Conservation (phyloP, 2,113 vertebrate genomes). For the Corythoichthys intestinalis region DNA sequence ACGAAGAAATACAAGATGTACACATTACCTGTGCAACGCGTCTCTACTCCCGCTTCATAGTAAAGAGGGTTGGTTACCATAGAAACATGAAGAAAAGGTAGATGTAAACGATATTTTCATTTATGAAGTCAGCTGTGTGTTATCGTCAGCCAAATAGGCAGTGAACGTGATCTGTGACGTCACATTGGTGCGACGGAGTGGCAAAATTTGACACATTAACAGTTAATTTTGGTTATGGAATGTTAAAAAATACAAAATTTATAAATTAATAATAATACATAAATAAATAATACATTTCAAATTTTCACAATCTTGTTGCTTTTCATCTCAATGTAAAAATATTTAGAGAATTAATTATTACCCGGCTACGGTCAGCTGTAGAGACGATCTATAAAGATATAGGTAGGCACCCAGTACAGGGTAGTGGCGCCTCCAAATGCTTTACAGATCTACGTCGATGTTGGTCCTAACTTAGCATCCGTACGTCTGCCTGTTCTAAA, state of each 20-base stretch:
- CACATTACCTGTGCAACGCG: not conserved
- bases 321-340: not conserved
- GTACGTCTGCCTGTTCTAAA: not conserved
- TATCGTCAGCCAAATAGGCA: not conserved
- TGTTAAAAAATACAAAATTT: not conserved
- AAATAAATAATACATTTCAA: too few species aligned
- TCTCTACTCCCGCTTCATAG: constrained; percentile 27
- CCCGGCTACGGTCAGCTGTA: constrained; percentile 11
- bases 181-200: constrained; percentile 31
- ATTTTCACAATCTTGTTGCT: not conserved
- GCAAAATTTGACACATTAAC: not conserved
- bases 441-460: not conserved
- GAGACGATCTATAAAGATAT: constrained; percentile 20
- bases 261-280: too few species aligned
- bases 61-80: not conserved
- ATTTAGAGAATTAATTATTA: not conserved
- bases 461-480: constrained; percentile 6
- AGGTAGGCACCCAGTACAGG: not conserved
- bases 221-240: too few species aligned
- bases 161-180: constrained; percentile 46
- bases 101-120: not conserved
- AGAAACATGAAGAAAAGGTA: not conserved
- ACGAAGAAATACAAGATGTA: not conserved
- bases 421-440: not conserved
- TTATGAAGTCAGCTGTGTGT: constrained; percentile 2